A percentile compares a stretch with the other conserved stretches of the same genome.
phyloP scores from a whole-genome alignment of 2,797 vertebrate genomes.

The Pseudomugil gertrudae region DNA sequence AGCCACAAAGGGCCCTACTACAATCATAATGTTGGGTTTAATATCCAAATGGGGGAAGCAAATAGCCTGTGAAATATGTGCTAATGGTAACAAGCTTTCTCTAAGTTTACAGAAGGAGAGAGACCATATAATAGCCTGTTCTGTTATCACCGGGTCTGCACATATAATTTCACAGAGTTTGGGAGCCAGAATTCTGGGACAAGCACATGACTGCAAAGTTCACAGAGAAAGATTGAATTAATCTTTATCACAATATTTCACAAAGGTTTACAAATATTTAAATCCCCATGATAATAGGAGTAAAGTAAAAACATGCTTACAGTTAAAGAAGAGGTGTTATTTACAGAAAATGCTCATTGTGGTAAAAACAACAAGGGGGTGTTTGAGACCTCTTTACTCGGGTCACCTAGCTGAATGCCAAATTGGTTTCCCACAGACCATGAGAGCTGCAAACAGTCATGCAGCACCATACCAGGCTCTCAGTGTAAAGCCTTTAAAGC shows the following conservation, averaged over 20 bases:
- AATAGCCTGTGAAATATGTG: slow-evolving; percentile 89
- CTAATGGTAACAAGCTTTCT: slow-evolving; percentile 86
- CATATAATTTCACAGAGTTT: slow-evolving; percentile 75
- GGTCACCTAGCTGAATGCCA: slow-evolving; percentile 43
- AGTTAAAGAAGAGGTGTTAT: slow-evolving; percentile 36
- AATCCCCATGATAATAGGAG: slow-evolving; percentile 31
- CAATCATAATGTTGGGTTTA: slow-evolving; percentile 72
- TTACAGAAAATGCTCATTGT: neutral
- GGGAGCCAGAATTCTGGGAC: slow-evolving; percentile 66
- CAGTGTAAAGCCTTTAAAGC: neutral
- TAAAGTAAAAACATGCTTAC: slow-evolving; percentile 43
- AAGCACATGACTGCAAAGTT: slow-evolving; percentile 66
- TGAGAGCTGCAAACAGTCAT: neutral
- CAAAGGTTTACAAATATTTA: slow-evolving; percentile 34
- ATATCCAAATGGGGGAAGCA: slow-evolving; percentile 82
- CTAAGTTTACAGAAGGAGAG: slow-evolving; percentile 61
- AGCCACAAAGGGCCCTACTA: slow-evolving; percentile 67
- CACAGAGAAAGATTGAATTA: slow-evolving; percentile 56
- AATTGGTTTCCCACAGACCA: neutral
- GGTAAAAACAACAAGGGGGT: slow-evolving; percentile 26
- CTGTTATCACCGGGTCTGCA: slow-evolving; percentile 68
- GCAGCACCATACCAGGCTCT: neutral
- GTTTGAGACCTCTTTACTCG: slow-evolving; percentile 27
- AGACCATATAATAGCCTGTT: slow-evolving; percentile 56
- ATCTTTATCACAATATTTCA: slow-evolving; percentile 63